These are phyloP conservation scores for Meloidogyne chitwoodi DNA, from an alignment of 1,140 invertebrate genomes.

Conservation along the genomic window DNA sequence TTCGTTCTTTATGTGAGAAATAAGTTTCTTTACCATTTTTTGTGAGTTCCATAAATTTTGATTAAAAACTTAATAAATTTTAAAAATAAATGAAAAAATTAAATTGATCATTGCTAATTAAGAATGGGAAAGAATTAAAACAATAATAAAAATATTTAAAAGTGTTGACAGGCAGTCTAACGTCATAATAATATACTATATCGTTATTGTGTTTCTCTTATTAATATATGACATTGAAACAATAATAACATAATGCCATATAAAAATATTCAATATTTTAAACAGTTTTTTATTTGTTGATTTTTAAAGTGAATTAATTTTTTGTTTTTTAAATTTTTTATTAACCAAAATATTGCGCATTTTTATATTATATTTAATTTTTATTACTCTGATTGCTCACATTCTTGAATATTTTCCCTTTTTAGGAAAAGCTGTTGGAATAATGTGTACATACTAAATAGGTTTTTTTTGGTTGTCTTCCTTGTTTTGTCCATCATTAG, in stretches of 20 bases:
- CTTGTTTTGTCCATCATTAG: not conserved
- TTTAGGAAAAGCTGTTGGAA: no score
- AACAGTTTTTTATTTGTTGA: no score
- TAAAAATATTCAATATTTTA: no score
- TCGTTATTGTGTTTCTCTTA: no score
- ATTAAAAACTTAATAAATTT: not conserved
- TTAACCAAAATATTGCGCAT: not conserved
- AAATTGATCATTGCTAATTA: no score
- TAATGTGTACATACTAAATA: not conserved
- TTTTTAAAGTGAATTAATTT: not conserved
- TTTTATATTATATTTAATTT: not conserved
- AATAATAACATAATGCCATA: no score
- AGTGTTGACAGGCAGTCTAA: no score
- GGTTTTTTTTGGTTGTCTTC: not conserved
- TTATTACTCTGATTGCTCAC: not conserved
- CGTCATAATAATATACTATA: no score
- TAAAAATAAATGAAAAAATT: no score
- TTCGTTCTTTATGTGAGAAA: constrained; percentile 40
- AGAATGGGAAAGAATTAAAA: no score
- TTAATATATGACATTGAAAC: no score
- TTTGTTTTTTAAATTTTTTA: not conserved
- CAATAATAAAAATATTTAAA: no score
- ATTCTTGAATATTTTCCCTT: not conserved
- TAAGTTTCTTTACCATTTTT: constrained; percentile 29
- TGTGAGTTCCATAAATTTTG: not conserved